Percentiles rank a stretch among this genome's conserved stretches.
Evolutionary conservation across 2,113 vertebrate species (phyloP).

Genomic region (Gavia stellata): DNA sequence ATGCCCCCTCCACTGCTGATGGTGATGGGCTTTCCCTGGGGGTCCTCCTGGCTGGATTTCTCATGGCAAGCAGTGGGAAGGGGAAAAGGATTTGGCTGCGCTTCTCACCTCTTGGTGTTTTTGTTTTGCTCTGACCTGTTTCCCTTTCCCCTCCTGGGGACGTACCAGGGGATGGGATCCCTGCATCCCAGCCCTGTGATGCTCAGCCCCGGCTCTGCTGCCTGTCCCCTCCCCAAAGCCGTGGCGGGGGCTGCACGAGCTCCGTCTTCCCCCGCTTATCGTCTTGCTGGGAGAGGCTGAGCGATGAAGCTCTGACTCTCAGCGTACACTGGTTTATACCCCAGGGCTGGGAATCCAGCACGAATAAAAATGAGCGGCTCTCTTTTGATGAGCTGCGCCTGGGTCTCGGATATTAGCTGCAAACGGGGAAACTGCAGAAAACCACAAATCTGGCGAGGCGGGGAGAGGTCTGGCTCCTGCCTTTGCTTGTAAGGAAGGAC

Average conservation of each 20-base stretch:
- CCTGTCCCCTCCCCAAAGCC: neutral
- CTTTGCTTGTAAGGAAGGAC: fast-evolving
- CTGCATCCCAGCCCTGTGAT: neutral
- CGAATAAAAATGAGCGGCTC: neutral
- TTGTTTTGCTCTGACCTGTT: neutral
- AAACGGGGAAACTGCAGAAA: neutral
- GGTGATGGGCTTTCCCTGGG: too few relatives aligned
- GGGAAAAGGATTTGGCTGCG: neutral
- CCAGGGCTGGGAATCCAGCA: neutral
- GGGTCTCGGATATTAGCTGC: fast-evolving
- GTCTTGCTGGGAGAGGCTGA: neutral
- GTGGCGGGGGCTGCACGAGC: fast-evolving
- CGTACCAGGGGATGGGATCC: neutral
- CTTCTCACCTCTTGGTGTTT: neutral
- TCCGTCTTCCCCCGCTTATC: neutral
- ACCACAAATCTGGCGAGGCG: fast-evolving
- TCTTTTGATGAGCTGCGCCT: neutral
- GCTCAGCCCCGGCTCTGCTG: neutral
- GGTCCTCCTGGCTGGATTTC: too few relatives aligned
- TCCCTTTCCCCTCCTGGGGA: neutral
- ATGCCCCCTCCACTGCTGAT: fast-evolving
- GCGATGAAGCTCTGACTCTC: fast-evolving
- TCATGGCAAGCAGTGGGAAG: neutral
- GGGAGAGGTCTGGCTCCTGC: neutral
- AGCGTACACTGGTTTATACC: fast-evolving